Base-by-base conservation (phyloP, 2,113 vertebrate species). In the Nothobranchius kuhntae region DNA sequence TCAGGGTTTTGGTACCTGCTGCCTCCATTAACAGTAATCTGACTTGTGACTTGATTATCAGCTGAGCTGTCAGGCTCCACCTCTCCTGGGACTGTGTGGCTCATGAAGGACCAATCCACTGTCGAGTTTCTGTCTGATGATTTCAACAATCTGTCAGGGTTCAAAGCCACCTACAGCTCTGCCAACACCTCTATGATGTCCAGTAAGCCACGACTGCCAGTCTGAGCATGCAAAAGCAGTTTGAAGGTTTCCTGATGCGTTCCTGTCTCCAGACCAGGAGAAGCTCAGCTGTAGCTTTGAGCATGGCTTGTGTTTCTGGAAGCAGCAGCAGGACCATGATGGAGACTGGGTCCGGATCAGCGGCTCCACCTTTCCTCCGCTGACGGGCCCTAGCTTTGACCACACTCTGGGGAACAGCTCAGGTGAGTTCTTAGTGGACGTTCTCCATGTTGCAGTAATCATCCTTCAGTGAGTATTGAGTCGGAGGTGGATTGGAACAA, bases 221-320 rank as follows among this genome's bases (percentile, higher is more conserved):
- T 13, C 17, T 15, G 11, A 53, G 12, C 56, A n/a, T 14, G 40
- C 6, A 6, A 24, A 10, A n/a, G 7, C 38, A 1, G 38, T 30
- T 30, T 30, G 30, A 30, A 30, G 30, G n/a, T 14, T 35, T 9
- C 1, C 35, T 48, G 45, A 17, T 8, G 5, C 21, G 17, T 71
- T 56, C 71, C n/a, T 74, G 55, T 63, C 13, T 64, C 30, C 80
- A 98, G 97, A 94, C 76, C 80, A 89, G 80, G 88, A 95, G 61
- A 98, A 93, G 89, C 82, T 97, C 36, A 92, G 77, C 17, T 99
- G 98, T 70, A 83, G 84, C 48, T 99, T 98, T 89, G 95, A 99
- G 85, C 87, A 92, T 0, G 91, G 94, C 0, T 89, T 95, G 89
- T 98, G 97, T 89, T 95, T 93, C 71, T 98, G 96, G 97, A 89